A percentile compares a stretch with the other conserved stretches of the same genome.
phyloP scores from a whole-genome alignment of 2,888 invertebrate genomes.

The Rotaria socialis region DNA sequence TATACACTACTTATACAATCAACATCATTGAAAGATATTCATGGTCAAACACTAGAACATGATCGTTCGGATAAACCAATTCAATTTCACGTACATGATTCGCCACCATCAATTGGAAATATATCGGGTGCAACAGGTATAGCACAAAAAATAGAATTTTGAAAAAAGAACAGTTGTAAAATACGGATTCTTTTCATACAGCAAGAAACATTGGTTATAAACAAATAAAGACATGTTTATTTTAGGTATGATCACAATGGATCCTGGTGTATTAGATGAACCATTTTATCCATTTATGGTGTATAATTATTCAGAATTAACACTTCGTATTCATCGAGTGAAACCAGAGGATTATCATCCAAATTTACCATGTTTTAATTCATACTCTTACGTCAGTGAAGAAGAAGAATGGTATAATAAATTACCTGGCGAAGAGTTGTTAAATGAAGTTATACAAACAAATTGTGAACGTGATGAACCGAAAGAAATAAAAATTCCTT shows the following conservation, averaged over 20 bases:
- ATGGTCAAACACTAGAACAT: slow-evolving; percentile 27
- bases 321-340: background rate
- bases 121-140: slow-evolving; percentile 27
- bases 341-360: background rate
- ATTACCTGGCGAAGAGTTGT: background rate
- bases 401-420: background rate
- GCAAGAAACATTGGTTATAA: background rate
- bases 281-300: slow-evolving; percentile 34
- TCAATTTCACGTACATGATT: slow-evolving; percentile 8
- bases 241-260: slow-evolving; percentile 16
- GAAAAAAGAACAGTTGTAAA: background rate
- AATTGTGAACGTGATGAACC: slow-evolving; percentile 29
- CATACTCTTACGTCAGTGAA: too few relatives aligned
- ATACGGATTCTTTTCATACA: background rate
- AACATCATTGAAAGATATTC: slow-evolving; percentile 3
- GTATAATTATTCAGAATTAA: slow-evolving; percentile 27
- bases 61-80: background rate
- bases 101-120: background rate
- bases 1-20: background rate
- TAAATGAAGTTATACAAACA: background rate
- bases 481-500: background rate
- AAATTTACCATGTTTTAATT: background rate
- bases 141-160: background rate
- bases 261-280: slow-evolving; percentile 34
- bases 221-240: background rate